Evolutionary conservation across 2,888 invertebrate species (phyloP), one percentile per base, ranked within the genome.

Genomic region (Cryptocheilus praepositus): DNA sequence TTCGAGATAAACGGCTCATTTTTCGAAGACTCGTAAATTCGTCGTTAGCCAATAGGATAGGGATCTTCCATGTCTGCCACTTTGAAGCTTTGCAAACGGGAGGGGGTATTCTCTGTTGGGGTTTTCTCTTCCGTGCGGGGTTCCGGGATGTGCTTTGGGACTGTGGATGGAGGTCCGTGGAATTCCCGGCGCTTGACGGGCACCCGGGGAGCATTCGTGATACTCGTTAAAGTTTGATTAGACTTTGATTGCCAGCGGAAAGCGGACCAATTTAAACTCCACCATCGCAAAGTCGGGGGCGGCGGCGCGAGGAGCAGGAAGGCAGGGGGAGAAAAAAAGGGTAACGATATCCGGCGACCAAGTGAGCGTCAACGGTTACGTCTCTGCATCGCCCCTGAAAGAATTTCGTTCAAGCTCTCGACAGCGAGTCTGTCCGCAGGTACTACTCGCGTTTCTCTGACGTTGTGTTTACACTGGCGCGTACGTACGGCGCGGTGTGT

Each of bases 141-240:
- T 36, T 36, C 36, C 36, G 11, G 36, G 36, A 36, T 36, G 36
- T 36, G 36, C 36, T 36, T 36, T 36, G 36, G 36, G 36, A 60
- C n/a, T 22, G 59, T 19, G 52, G 64, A 67, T 19, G 62, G 60
- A 53, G 64, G 58, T 53, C 13, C 64, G 55, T 62, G n/a, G 53
- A 69, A 73, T 75, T 61, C 70, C 54, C 61, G n/a, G 36, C 7
- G 51, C 55, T 56, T 69, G 56, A 71, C 76, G 65, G 59, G 46
- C 56, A 68, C 49, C 70, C 63, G 21, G 73, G 69, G 71, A 67
- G 63, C 71, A 67, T 71, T 79, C 70, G 79, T 67, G 72, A 63
- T 74, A 76, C 78, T 79, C 80, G 77, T 83, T 81, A 83, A 83
- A 83, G 75, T 81, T 83, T 83, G 78, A 83, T 83, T 80, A 81